Conservation (phyloP, 2,888 invertebrate species). For the Mylabris sibirica region DNA sequence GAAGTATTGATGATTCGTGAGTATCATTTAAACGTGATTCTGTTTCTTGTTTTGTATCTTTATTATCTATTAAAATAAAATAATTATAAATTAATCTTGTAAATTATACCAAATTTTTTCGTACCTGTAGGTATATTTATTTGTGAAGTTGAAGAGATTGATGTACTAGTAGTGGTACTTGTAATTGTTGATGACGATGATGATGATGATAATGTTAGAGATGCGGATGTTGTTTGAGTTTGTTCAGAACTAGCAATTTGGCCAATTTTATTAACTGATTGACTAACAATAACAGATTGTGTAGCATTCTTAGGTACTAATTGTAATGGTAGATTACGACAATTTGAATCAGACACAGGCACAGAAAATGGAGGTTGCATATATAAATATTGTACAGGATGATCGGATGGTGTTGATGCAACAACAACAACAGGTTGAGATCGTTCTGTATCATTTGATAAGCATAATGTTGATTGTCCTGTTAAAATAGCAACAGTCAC, state of each 20-base stretch:
- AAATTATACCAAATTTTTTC: not conserved
- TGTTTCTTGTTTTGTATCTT: conserved; percentile 23
- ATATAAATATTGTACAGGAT: conserved; percentile 60
- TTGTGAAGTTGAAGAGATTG: not conserved
- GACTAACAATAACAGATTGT: conserved; percentile 68
- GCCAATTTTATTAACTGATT: conserved; percentile 50
- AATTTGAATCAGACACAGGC: conserved; percentile 61
- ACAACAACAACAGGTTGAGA: conserved; percentile 59
- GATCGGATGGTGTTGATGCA: conserved; percentile 57
- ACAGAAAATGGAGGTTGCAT: conserved; percentile 61
- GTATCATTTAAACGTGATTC: conserved; percentile 8
- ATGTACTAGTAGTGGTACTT: conserved; percentile 13
- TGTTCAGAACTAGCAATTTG: conserved; percentile 41
- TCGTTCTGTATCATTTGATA: conserved; percentile 52
- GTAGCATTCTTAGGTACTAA: conserved; percentile 57
- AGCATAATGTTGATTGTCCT: conserved; percentile 54
- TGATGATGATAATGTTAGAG: conserved; percentile 31
- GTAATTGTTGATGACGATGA: conserved; percentile 24
- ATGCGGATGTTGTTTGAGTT: conserved; percentile 35
- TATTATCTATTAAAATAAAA: conserved; percentile 16
- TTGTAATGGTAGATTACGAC: conserved; percentile 52
- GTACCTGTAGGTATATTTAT: conserved; percentile 10
- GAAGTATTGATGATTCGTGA: conserved; percentile 9
- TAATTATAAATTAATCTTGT: not conserved
- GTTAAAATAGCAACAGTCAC: conserved; percentile 57